These are phyloP conservation scores for Sinhomidia bicolor DNA, from an alignment of 2,888 invertebrate genomes.

Conservation along the genomic window DNA sequence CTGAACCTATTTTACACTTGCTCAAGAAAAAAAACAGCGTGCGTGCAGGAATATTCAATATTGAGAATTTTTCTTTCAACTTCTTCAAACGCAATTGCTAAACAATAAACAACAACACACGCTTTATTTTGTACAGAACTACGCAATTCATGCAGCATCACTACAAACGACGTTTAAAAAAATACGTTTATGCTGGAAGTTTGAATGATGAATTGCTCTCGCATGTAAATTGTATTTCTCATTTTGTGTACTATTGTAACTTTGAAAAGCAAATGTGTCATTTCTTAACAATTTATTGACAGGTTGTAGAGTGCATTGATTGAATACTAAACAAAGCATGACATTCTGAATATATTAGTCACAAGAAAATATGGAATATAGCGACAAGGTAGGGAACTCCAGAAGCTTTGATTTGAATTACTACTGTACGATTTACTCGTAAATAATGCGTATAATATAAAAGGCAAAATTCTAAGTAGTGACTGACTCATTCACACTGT, in stretches of 20 bases:
- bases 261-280: constrained; percentile 26
- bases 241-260: neutral
- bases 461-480: too few species aligned
- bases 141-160: constrained; percentile 14
- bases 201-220: constrained; percentile 29
- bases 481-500: too few species aligned
- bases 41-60: neutral
- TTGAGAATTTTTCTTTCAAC: too few species aligned
- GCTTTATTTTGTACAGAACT: neutral
- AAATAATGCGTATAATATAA: too few species aligned
- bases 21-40: neutral
- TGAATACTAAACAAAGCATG: constrained; percentile 34
- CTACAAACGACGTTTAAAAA: neutral
- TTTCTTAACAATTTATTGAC: constrained; percentile 33
- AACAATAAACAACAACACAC: neutral
- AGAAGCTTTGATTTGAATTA: too few species aligned
- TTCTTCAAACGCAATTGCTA: too few species aligned
- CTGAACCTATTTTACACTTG: neutral
- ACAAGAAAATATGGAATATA: neutral
- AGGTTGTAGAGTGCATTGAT: neutral
- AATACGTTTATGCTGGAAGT: too few species aligned
- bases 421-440: too few species aligned
- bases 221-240: too few species aligned
- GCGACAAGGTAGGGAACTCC: too few species aligned
- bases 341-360: neutral